Evolutionary conservation across 2,888 invertebrate species (phyloP), one percentile per base, ranked within the genome.

Genomic region (Plusia festucae): DNA sequence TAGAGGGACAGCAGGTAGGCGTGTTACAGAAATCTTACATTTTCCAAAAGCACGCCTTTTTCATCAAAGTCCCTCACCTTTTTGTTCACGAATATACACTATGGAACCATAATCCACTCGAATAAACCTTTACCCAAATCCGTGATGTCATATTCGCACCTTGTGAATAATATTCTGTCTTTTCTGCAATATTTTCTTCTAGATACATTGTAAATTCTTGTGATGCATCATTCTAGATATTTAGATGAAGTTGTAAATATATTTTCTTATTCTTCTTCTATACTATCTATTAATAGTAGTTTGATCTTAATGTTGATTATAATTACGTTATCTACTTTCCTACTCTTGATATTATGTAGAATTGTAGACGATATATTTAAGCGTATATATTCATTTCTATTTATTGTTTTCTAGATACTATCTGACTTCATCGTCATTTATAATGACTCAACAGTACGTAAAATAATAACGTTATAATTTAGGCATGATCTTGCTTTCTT

Each of bases 1-100:
- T 97, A 97, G 98, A 96, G 99, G 99, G 96, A 99, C 99, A 87
- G 99, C 99, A 98, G 99, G 99, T 99, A 98, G 97, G 94, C 93
- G 94, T 94, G 94, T 93, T 88, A 88, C 87, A 85, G 86, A 88
- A 79, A 89, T 85, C 78, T 85, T 85, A 84, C 82, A 75, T 84
- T 85, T 87, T 82, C 80, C 84, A 88, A 90, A 90, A 92, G 94
- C 94, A 94, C 94, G 93, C 94, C 94, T 91, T 85, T 89, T 85
- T 88, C 88, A 90, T 89, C 84, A 83, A 84, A 70, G 90, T 92
- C 90, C 91, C 90, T 86, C 90, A 90, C 90, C 88, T 83, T 73
- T 83, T 74, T 86, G 83, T 90, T 88, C 87, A 90, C 90, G 81
- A 82, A 76, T 81, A 78, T 86, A 88, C 90, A 89, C 88, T 82